Evolutionary conservation across 1,140 invertebrate species (phyloP).

Genomic region (Drosophila erecta): DNA sequence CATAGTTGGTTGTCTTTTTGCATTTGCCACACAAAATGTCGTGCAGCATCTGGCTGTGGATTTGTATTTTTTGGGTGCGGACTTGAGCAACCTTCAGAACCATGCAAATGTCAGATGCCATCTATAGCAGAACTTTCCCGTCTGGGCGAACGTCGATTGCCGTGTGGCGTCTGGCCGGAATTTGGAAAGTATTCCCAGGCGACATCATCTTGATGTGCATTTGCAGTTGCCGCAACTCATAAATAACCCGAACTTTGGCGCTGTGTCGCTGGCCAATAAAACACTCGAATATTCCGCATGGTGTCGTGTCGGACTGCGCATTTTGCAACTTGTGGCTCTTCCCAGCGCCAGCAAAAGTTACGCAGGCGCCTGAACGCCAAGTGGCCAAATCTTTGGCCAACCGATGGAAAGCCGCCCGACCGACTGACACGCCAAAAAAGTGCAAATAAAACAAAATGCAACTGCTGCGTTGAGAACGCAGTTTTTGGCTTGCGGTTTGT

Average conservation of each 20-base stretch:
- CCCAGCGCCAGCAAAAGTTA: conserved; percentile 31
- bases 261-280: conserved; percentile 29
- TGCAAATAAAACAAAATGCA: conserved; percentile 45
- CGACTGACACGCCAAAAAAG: conserved; percentile 39
- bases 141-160: conserved; percentile 12
- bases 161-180: neutral
- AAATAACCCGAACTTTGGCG: conserved; percentile 57
- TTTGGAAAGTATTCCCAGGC: conserved; percentile 41
- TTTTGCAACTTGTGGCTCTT: conserved; percentile 46
- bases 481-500: conserved; percentile 59
- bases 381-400: conserved; percentile 37
- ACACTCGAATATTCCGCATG: conserved; percentile 37
- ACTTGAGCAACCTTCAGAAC: conserved; percentile 71
- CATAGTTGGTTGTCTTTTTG: conserved; percentile 16
- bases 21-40: conserved; percentile 59
- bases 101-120: conserved; percentile 65
- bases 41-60: conserved; percentile 55
- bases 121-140: conserved; percentile 64
- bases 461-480: conserved; percentile 34
- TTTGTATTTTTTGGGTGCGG: conserved; percentile 49
- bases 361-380: conserved; percentile 42
- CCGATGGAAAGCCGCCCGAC: conserved; percentile 12
- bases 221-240: conserved; percentile 34
- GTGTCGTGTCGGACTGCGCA: conserved; percentile 32
- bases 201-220: conserved; percentile 6